A percentile compares a stretch with the other conserved stretches of the same genome.
These are phyloP conservation scores for Zygogramma bicolorata DNA, from an alignment of 2,888 invertebrate genomes.

Conservation along the genomic window DNA sequence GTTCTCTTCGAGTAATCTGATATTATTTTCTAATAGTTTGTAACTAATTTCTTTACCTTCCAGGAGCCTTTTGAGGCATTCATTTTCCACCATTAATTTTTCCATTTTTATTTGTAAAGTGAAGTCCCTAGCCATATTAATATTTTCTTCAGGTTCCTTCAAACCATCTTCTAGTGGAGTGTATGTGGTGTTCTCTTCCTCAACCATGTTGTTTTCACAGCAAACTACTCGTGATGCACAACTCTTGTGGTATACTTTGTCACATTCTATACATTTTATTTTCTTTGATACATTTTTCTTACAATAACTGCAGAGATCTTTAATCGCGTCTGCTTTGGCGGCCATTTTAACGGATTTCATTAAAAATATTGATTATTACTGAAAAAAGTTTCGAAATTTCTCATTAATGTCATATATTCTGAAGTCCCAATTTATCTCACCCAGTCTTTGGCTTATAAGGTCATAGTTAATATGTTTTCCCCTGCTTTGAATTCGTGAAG, in stretches of 20 bases:
- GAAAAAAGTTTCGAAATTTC: no score
- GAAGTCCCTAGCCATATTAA: background rate
- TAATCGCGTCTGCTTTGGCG: background rate
- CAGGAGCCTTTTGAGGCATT: background rate
- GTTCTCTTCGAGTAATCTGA: no score
- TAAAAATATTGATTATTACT: no score
- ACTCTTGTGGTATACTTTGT: slow-evolving; percentile 1
- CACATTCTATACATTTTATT: slow-evolving; percentile 7
- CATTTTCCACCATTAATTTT: background rate
- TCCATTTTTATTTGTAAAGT: background rate
- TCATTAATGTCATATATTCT: no score
- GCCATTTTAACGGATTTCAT: no score
- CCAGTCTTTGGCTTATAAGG: no score
- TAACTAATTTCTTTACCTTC: slow-evolving; percentile 1
- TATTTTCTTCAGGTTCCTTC: background rate
- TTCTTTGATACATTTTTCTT: background rate
- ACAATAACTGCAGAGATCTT: slow-evolving; percentile 6
- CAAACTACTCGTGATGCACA: background rate
- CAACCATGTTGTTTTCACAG: background rate
- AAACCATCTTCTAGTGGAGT: background rate
- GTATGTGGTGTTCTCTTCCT: background rate
- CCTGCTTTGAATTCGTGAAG: no score
- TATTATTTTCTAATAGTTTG: background rate
- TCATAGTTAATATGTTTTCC: no score
- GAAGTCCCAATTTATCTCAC: no score